Percentiles rank a stretch among this genome's conserved stretches.
phyloP scores from a whole-genome alignment of 2,113 vertebrate species.

The Irena cyanogastra region DNA sequence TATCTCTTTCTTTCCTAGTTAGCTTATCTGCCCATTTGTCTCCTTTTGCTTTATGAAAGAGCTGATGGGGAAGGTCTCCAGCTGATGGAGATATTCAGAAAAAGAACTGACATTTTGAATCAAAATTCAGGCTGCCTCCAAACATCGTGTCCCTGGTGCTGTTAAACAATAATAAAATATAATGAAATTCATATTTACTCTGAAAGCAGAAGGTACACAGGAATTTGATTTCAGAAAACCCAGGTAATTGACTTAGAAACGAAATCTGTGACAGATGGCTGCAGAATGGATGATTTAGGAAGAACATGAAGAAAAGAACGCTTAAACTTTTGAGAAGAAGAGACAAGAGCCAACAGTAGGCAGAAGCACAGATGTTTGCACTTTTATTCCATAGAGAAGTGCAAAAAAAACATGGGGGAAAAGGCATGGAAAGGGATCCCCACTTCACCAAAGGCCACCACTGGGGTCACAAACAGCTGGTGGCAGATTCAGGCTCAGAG shows the following conservation, averaged over 20 bases:
- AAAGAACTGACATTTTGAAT: neutral
- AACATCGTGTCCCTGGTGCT: fast-evolving
- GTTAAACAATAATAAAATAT: neutral
- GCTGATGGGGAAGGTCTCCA: slow-evolving; percentile 27
- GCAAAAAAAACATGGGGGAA: fast-evolving
- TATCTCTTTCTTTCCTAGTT: slow-evolving; percentile 26
- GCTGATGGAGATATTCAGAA: slow-evolving; percentile 33
- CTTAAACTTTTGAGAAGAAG: neutral
- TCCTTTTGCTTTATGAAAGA: slow-evolving; percentile 27
- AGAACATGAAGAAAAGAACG: neutral
- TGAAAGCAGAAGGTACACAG: neutral
- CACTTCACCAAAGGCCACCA: neutral
- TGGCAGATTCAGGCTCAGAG: neutral
- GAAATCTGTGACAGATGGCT: neutral
- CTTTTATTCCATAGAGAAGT: neutral
- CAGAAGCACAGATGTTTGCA: neutral
- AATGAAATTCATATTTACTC: neutral
- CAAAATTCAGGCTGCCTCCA: slow-evolving; percentile 4
- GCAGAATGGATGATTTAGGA: neutral
- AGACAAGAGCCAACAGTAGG: neutral
- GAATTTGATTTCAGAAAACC: neutral
- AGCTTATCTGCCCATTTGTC: slow-evolving; percentile 17
- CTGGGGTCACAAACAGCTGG: neutral
- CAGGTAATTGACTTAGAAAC: neutral
- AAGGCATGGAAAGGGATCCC: neutral